phyloP scores from a whole-genome alignment of 2,888 invertebrate genomes.

The Dorcus hopei region DNA sequence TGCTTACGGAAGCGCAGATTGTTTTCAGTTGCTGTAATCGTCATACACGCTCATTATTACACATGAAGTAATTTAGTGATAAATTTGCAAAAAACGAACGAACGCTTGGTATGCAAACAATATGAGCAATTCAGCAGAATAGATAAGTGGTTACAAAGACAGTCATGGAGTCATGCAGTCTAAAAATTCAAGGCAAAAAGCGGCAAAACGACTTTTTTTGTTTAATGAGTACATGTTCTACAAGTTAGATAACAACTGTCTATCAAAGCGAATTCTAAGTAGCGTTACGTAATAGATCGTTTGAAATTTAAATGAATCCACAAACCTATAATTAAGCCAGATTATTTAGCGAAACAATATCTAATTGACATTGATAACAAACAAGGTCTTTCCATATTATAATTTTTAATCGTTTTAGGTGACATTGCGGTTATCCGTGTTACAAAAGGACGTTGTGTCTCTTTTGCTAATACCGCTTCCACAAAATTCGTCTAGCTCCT shows the following conservation, averaged over 20 bases:
- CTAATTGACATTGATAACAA: background rate
- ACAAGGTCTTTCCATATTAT: background rate
- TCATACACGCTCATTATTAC: too few species aligned
- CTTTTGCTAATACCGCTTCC: too few species aligned
- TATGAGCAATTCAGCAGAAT: slow-evolving; percentile 8
- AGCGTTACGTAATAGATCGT: slow-evolving; percentile 24
- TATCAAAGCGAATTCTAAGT: slow-evolving; percentile 18
- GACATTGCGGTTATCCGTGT: too few species aligned
- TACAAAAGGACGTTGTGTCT: too few species aligned
- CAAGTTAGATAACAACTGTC: slow-evolving; percentile 10
- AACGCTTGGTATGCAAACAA: background rate
- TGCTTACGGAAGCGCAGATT: too few species aligned
- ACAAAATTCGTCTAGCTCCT: too few species aligned
- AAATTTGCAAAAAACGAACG: too few species aligned
- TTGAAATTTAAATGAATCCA: slow-evolving; percentile 33
- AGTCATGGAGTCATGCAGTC: slow-evolving; percentile 24
- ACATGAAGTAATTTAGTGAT: too few species aligned
- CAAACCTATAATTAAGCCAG: slow-evolving; percentile 33
- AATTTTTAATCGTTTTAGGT: too few species aligned
- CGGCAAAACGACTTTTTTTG: slow-evolving; percentile 11
- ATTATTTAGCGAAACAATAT: slow-evolving; percentile 8
- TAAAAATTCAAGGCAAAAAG: slow-evolving; percentile 18
- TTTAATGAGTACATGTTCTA: slow-evolving; percentile 6
- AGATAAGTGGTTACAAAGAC: slow-evolving; percentile 25
- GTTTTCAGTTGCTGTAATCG: too few species aligned